Conservation (phyloP, 2,113 vertebrate genomes). For the Emydura subglobosa region DNA sequence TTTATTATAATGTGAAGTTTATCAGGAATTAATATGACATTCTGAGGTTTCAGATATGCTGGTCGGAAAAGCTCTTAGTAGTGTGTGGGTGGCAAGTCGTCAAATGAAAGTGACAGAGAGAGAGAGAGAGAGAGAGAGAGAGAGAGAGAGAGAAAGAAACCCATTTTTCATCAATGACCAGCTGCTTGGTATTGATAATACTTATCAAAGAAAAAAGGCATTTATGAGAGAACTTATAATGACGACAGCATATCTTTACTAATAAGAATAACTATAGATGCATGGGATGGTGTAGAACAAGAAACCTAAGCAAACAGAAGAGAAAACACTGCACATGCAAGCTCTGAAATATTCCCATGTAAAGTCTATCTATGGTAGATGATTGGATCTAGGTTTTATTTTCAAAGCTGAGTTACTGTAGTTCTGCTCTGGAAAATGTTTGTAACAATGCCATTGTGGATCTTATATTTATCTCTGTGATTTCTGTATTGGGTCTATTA, state of each 20-base stretch:
- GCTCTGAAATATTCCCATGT: background rate
- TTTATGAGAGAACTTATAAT: conserved; percentile 14
- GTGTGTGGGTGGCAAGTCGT: conserved; percentile 30
- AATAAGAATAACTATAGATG: background rate
- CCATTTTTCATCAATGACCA: conserved; percentile 20
- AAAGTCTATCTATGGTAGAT: background rate
- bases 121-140: conserved; percentile 28
- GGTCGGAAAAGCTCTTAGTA: conserved; percentile 30
- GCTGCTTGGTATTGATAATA: conserved; percentile 53
- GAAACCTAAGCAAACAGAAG: background rate
- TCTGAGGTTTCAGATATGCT: conserved; percentile 48
- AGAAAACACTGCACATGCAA: background rate
- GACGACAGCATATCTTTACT: background rate
- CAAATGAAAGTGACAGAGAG: conserved; percentile 9
- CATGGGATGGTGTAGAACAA: background rate
- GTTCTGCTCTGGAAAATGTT: background rate
- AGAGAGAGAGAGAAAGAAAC: conserved; percentile 47
- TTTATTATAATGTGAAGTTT: background rate
- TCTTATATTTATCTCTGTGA: background rate
- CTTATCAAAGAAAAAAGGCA: conserved; percentile 41
- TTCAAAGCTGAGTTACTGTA: background rate
- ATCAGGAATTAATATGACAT: conserved; percentile 21
- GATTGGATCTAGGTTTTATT: background rate
- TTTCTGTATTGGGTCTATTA: background rate
- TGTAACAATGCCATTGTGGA: background rate